phyloP scores from a whole-genome alignment of 2,797 vertebrate genomes.

The Toxotes lorentzi region DNA sequence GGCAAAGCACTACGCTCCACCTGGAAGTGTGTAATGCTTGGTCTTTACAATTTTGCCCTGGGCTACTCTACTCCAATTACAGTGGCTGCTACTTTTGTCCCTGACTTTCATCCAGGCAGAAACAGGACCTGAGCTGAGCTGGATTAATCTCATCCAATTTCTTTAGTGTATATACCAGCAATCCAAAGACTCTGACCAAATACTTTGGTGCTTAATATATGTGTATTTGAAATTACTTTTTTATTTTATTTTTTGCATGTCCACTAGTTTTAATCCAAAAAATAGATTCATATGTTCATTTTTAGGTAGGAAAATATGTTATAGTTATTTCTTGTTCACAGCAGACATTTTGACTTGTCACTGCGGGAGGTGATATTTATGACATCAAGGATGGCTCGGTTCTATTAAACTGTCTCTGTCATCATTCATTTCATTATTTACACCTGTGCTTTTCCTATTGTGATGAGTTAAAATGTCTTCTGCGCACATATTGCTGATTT shows the following conservation, averaged over 20 bases:
- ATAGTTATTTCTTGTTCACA: background rate
- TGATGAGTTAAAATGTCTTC: background rate
- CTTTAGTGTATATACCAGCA: background rate
- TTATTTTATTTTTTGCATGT: background rate
- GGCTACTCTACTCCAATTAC: slow-evolving; percentile 89
- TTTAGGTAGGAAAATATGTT: background rate
- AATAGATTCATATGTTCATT: background rate
- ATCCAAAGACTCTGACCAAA: slow-evolving; percentile 1
- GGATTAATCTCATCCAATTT: background rate
- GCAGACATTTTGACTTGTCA: background rate
- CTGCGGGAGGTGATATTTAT: background rate
- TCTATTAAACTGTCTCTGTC: background rate
- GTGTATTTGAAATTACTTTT: slow-evolving; percentile 32
- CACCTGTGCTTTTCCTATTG: background rate
- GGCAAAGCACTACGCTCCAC: slow-evolving; percentile 90
- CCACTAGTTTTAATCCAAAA: background rate
- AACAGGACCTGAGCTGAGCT: slow-evolving; percentile 63
- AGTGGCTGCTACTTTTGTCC: slow-evolving; percentile 83
- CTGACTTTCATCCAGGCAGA: slow-evolving; percentile 75
- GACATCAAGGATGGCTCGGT: background rate
- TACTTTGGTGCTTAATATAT: slow-evolving; percentile 4
- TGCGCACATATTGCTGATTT: too few relatives aligned
- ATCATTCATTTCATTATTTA: background rate
- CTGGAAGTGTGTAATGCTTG: slow-evolving; percentile 91
- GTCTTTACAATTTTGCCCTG: slow-evolving; percentile 90